Conservation (phyloP, 1,140 invertebrate genomes). For the Ridgeia piscesae region DNA sequence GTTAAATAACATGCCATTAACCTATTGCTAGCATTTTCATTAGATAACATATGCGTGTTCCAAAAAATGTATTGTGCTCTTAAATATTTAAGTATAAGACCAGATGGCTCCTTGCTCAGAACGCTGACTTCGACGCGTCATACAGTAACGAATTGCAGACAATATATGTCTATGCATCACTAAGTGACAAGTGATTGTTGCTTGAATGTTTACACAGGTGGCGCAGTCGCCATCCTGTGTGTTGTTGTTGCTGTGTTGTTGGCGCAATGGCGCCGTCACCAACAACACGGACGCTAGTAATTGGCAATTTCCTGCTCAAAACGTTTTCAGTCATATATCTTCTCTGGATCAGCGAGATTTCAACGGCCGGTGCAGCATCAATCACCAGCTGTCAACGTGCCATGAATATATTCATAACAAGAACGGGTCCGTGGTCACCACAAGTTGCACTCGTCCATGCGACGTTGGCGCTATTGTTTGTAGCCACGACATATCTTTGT, state of each 20-base stretch:
- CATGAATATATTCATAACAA: conserved; percentile 2
- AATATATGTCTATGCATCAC: no score
- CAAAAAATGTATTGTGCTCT: no score
- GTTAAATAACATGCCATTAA: no score
- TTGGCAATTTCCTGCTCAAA: conserved; percentile 1
- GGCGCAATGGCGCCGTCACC: neutral
- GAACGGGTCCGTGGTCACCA: neutral
- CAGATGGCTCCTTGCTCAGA: no score
- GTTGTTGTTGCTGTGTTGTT: neutral
- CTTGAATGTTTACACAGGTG: no score
- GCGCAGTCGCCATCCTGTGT: no score
- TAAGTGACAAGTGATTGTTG: no score
- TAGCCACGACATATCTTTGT: neutral
- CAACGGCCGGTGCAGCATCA: neutral
- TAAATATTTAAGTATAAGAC: no score
- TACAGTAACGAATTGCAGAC: no score
- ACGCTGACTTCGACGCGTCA: no score
- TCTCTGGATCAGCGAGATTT: neutral
- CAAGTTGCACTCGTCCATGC: neutral
- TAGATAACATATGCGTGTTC: no score
- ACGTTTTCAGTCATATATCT: neutral
- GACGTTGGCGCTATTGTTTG: neutral
- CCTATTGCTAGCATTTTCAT: no score
- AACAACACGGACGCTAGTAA: neutral
- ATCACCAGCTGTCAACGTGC: neutral